Conservation (phyloP, 2,113 vertebrate genomes). For the Corythaixoides concolor region DNA sequence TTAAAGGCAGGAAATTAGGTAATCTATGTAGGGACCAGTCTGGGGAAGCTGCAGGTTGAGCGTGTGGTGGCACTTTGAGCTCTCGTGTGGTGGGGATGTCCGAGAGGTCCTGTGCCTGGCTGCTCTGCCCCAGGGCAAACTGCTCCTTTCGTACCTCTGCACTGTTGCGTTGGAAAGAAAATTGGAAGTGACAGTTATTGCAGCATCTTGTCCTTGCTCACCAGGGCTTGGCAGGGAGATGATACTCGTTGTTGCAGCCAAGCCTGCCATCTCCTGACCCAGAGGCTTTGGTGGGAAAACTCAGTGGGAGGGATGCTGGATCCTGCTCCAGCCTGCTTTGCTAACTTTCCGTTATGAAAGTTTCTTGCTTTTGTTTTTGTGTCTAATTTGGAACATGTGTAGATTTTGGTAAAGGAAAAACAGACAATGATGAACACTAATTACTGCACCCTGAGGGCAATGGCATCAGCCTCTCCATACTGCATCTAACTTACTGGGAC, state of each 20-base stretch:
- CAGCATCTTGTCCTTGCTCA: not conserved
- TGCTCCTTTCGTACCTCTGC: not conserved
- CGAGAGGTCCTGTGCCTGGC: rapidly evolving
- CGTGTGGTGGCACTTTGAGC: not conserved
- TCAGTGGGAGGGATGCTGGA: not conserved
- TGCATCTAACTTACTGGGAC: not conserved
- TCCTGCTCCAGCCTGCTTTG: not conserved
- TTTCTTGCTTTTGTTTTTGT: not conserved
- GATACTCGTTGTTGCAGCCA: not conserved
- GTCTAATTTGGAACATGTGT: not conserved
- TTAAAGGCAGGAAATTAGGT: not conserved
- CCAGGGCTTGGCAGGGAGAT: not conserved
- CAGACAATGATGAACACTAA: not conserved
- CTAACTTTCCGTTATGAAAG: not conserved
- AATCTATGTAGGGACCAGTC: no score
- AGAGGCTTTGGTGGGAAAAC: not conserved
- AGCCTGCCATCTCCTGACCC: not conserved
- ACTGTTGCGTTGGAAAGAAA: rapidly evolving
- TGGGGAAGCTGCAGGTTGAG: not conserved
- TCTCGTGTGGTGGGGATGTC: rapidly evolving
- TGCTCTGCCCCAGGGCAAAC: rapidly evolving
- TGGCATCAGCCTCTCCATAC: not conserved
- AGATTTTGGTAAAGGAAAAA: not conserved
- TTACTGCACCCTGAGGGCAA: not conserved
- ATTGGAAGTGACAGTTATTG: not conserved